Evolutionary conservation across 1,140 invertebrate genomes (phyloP).

Genomic region (Caenorhabditis latens): DNA sequence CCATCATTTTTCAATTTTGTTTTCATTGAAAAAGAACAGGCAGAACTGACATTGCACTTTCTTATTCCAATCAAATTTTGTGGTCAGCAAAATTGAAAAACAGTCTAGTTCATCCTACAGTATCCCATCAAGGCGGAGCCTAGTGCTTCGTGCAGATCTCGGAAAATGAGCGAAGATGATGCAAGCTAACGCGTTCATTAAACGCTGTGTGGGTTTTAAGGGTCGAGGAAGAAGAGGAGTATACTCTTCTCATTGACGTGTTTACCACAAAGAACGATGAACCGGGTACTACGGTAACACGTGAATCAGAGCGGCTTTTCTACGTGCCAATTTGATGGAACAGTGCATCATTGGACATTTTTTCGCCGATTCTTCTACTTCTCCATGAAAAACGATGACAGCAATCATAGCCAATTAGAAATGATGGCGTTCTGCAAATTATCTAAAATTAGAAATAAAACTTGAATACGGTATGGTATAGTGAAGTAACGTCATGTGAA

Average conservation of each 20-base stretch:
- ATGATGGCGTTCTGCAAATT: background rate
- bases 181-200: constrained; percentile 43
- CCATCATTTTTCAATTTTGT: constrained; percentile 3
- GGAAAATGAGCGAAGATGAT: constrained; percentile 34
- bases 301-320: constrained; percentile 22
- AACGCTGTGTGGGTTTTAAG: constrained; percentile 46
- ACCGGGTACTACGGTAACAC: constrained; percentile 34
- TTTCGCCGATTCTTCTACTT: no score
- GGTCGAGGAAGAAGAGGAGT: constrained; percentile 11
- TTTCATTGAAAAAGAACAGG: background rate
- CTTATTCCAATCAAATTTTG: background rate
- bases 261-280: constrained; percentile 35
- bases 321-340: constrained; percentile 43
- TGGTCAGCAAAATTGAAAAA: background rate
- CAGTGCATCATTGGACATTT: constrained; percentile 50
- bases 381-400: background rate
- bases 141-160: background rate
- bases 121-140: background rate
- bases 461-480: no score
- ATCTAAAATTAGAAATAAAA: no score
- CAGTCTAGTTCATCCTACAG: background rate
- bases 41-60: background rate
- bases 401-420: background rate
- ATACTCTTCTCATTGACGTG: constrained; percentile 43
- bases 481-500: no score